Conservation (phyloP, 2,888 invertebrate species). For the Stenoptilia bipunctidactyla region DNA sequence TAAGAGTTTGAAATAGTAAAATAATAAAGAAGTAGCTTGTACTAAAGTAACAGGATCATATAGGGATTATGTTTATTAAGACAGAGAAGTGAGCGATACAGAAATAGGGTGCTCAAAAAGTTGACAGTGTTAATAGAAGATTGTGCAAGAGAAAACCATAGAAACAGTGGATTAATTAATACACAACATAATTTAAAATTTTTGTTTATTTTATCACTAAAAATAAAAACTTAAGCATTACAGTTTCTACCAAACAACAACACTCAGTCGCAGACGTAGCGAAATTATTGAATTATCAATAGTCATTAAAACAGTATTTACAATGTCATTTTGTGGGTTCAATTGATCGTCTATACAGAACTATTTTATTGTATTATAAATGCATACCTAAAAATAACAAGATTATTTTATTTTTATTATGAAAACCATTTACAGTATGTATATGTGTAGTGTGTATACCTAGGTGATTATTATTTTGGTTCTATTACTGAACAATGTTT, state of each 20-base stretch:
- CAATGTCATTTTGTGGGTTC: conserved; percentile 21
- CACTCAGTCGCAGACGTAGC: conserved; percentile 53
- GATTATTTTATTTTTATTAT: conserved; percentile 2
- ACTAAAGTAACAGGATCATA: too few species aligned
- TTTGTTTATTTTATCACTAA: conserved; percentile 70
- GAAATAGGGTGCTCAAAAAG: conserved; percentile 19
- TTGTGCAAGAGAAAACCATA: conserved; percentile 39
- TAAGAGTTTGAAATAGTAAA: too few species aligned
- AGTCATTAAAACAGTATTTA: conserved; percentile 62
- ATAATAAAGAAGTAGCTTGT: not conserved
- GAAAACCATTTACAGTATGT: too few species aligned
- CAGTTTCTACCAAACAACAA: conserved; percentile 68
- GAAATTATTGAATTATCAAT: not conserved
- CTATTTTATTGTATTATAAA: conserved; percentile 37
- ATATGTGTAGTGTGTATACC: too few species aligned
- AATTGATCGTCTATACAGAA: conserved; percentile 30
- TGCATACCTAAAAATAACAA: conserved; percentile 35
- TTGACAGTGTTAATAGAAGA: conserved; percentile 38
- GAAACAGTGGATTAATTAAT: conserved; percentile 39
- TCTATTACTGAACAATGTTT: not conserved
- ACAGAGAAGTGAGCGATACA: too few species aligned
- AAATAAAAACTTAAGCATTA: conserved; percentile 67
- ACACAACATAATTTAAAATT: conserved; percentile 45
- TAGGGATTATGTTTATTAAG: too few species aligned
- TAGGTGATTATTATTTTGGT: too few species aligned